Evolutionary conservation across 2,113 vertebrate species (phyloP), one percentile per base, ranked within the genome.

Genomic region (Orientallactaga bullata): DNA sequence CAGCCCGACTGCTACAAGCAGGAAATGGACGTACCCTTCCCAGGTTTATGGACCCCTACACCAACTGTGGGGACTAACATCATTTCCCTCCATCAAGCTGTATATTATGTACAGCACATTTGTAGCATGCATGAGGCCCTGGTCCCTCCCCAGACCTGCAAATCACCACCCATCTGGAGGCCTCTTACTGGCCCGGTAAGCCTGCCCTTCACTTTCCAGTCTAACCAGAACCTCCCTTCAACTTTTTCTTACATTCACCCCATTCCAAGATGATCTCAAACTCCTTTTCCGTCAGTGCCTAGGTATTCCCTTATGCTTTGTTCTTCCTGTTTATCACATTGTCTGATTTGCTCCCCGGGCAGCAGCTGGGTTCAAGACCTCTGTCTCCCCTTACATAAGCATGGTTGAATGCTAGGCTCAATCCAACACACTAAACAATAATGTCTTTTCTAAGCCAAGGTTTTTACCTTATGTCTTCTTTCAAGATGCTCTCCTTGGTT

Each of bases 21-120:
- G 24, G 5, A 28, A 9, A 11, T 13, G 2, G 7, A 26, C 18
- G 17, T 20, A 21, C 28, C 5, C 28, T 74, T 47, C 39, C 39
- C 47, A 7, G 47, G 39, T 11, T 66, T 23, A 28, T 8, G 20
- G 30, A 9, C 13, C 68, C 21, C 39, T 35, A 61, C 9, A 32
- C 72, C 35, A 26, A 13, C n/a, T 2, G 26, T 2, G n/a, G 32
- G 39, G 28, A 51, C n/a, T 65, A 72, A 28, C 26, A 15, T 20
- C 28, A 5, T 28, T 21, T 7, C 7, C 51, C 17, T 28, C 39
- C 16, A 9, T 0, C 0, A 30, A 26, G 24, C 21, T 3, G 5
- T 66, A 30, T 66, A 30, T 66, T n/a, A n/a, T n/a, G 10, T 15
- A 5, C 24, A 88, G 6, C 42, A 47, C 7, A 68, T 24, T 16